Percentiles rank a stretch among this genome's conserved stretches.
These are phyloP conservation scores for Drosophila mauritiana DNA, from an alignment of 1,140 invertebrate genomes.

Conservation along the genomic window DNA sequence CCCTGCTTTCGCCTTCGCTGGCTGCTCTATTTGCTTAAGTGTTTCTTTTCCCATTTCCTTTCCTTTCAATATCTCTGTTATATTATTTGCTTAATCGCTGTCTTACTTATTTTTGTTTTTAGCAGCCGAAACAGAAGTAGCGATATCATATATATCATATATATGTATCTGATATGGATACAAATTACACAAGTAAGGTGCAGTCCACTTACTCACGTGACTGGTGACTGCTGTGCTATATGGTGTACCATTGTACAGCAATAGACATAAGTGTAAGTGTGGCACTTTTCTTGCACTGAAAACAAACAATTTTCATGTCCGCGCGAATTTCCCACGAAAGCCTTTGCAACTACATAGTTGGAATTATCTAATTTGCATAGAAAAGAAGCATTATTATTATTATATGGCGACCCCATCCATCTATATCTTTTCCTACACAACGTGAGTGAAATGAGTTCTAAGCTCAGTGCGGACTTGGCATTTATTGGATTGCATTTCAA, in stretches of 20 bases:
- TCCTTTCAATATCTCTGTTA: slow-evolving; percentile 49
- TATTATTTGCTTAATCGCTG: slow-evolving; percentile 60
- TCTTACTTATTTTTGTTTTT: slow-evolving; percentile 33
- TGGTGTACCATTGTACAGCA: neutral
- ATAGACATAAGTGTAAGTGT: neutral
- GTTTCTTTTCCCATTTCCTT: slow-evolving; percentile 54
- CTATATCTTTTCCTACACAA: neutral
- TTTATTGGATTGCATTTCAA: slow-evolving; percentile 17
- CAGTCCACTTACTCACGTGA: slow-evolving; percentile 27
- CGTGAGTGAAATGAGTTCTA: neutral
- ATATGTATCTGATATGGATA: slow-evolving; percentile 1
- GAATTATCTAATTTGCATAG: slow-evolving; percentile 32
- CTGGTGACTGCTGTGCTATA: neutral
- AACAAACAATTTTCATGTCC: neutral
- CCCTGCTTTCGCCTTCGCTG: slow-evolving; percentile 22
- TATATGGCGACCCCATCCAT: neutral
- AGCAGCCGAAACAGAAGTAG: slow-evolving; percentile 13
- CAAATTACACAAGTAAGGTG: slow-evolving; percentile 5
- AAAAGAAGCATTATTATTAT: slow-evolving; percentile 13
- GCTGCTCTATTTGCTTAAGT: slow-evolving; percentile 73
- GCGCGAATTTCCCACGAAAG: slow-evolving; percentile 29
- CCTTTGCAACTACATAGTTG: slow-evolving; percentile 13
- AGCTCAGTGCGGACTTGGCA: neutral
- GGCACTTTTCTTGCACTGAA: neutral
- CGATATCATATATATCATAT: too few relatives aligned